phyloP scores from a whole-genome alignment of 1,140 invertebrate genomes.

The Apis mellifera region DNA sequence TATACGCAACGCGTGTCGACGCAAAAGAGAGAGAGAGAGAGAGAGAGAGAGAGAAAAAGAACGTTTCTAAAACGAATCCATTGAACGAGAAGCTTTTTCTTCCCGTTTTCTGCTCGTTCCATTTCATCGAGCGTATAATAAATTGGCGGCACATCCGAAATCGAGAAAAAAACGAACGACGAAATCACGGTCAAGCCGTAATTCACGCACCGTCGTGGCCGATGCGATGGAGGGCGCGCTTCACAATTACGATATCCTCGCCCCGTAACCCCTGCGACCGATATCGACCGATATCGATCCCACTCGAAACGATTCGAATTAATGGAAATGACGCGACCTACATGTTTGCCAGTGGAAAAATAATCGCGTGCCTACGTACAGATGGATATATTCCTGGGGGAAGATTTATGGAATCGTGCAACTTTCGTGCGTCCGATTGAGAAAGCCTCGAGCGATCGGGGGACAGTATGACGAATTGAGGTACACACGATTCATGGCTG shows the following conservation, averaged over 20 bases:
- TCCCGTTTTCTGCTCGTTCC: conserved; percentile 13
- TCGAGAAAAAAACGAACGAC: conserved; percentile 32
- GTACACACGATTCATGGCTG: too few species aligned
- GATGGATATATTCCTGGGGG: neutral
- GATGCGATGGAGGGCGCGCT: conserved; percentile 13
- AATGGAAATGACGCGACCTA: conserved; percentile 58
- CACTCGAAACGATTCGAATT: conserved; percentile 58
- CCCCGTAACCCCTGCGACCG: neutral
- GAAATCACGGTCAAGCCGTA: conserved; percentile 40
- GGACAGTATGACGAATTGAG: neutral
- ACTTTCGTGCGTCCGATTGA: neutral
- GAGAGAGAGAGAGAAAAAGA: neutral
- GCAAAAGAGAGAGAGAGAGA: too few species aligned
- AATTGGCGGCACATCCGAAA: conserved; percentile 54
- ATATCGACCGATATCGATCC: conserved; percentile 42
- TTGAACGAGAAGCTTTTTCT: conserved; percentile 41
- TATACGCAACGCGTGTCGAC: neutral
- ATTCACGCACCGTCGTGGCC: conserved; percentile 22
- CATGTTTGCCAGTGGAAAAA: conserved; percentile 37
- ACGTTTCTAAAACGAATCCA: conserved; percentile 3
- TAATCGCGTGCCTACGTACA: conserved; percentile 30
- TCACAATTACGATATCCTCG: conserved; percentile 58
- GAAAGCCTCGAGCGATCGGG: neutral
- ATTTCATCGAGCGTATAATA: conserved; percentile 52
- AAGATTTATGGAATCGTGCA: conserved; percentile 4